Evolutionary conservation across 2,797 vertebrate species (phyloP).

Genomic region (Hydrophis major): DNA sequence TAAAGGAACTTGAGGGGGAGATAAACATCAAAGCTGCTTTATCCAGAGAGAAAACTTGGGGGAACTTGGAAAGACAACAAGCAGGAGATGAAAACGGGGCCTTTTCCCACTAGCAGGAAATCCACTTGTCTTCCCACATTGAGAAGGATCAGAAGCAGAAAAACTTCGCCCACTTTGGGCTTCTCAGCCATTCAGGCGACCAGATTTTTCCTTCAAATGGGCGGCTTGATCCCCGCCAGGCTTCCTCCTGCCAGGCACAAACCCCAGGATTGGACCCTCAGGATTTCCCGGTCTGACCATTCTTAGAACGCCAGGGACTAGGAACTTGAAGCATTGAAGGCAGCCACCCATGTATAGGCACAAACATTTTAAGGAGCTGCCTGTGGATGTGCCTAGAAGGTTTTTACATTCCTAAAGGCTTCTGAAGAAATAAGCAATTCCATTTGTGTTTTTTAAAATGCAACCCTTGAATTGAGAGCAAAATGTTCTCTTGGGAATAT

Average conservation of each 20-base stretch:
- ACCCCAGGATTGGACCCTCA: too few species aligned
- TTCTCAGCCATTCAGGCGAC: not conserved
- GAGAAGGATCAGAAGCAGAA: too few species aligned
- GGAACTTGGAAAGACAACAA: not conserved
- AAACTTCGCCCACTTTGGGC: not conserved
- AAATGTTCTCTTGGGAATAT: not conserved
- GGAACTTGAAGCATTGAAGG: not conserved
- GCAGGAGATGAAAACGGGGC: not conserved
- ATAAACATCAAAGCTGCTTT: not conserved
- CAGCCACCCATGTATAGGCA: too few species aligned
- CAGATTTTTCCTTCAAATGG: not conserved
- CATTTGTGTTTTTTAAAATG: not conserved
- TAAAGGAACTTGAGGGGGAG: not conserved
- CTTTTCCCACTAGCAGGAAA: not conserved
- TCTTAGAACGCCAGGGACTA: not conserved
- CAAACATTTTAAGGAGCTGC: not conserved
- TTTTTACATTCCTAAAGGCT: not conserved
- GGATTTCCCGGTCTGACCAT: not conserved
- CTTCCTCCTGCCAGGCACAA: not conserved
- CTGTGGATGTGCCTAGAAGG: not conserved
- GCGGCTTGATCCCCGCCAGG: not conserved
- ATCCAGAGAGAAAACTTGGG: not conserved
- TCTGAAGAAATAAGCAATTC: not conserved
- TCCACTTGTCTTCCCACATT: not conserved
- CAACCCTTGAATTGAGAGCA: not conserved